Base-by-base conservation (phyloP, 2,113 vertebrate genomes). In the Pyxicephalus adspersus region DNA sequence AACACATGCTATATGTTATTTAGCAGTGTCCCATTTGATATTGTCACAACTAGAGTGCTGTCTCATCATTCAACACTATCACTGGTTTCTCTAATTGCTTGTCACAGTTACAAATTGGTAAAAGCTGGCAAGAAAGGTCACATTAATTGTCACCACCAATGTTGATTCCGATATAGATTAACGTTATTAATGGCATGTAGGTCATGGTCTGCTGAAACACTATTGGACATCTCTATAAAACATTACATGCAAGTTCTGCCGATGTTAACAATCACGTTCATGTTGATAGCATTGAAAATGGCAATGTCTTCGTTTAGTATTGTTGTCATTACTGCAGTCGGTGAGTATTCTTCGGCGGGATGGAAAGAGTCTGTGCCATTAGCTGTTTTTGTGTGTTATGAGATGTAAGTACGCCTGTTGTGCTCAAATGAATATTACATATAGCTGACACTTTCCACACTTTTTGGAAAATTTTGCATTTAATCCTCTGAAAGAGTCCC, bases 61-160 rank as follows among this genome's bases (percentile, higher is more conserved):
- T 20, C 51, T 13, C 70, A 68, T 55, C 11, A 26, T 5, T 15
- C 11, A 23, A 4, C n/a, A n/a, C 18, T 72, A 54, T 13, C 54
- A 22, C 28, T 4, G 31, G 16, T 55, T 61, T n/a, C 55, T 7
- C n/a, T 61, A 38, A 45, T 45, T 16, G 13, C 5, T 16, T 76
- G 57, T 63, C 57, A 50, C 73, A 77, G 9, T 8, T 20, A 31
- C 23, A 15, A 52, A 52, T n/a, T 28, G 18, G 66, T 19, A 51
- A 28, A 19, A 38, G 34, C 29, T 61, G 55, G 23, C 77, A 71
- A 57, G 18, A 71, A 80, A 80, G 55, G 55, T 61, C 77, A 63
- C 66, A 61, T 63, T 80, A 20, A 71, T 71, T 63, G 51, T 16
- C 5, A 16, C 31, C 20, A 50, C 3, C 50, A 22, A 77, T 71